These are phyloP conservation scores for Microcaecilia unicolor DNA, from an alignment of 2,797 vertebrate genomes.

Conservation along the genomic window DNA sequence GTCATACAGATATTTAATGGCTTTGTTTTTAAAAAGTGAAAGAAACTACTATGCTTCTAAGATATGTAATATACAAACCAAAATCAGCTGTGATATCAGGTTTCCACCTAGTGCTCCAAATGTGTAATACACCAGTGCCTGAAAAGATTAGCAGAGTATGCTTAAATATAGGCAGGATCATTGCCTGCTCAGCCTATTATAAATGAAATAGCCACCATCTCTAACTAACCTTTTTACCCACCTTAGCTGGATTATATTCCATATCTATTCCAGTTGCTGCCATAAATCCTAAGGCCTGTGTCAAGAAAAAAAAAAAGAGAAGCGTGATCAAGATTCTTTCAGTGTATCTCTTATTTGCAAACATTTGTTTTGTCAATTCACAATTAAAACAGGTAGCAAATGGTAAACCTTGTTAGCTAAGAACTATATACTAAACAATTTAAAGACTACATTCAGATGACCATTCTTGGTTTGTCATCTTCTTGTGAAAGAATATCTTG, in stretches of 20 bases:
- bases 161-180: background rate
- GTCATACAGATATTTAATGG: slow-evolving; percentile 3
- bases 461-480: too few species aligned
- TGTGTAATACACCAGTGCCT: slow-evolving; percentile 45
- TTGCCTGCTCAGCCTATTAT: background rate
- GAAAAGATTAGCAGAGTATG: background rate
- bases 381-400: background rate
- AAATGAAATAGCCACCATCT: too few species aligned
- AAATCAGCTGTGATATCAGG: slow-evolving; percentile 42
- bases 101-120: slow-evolving; percentile 46
- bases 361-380: background rate
- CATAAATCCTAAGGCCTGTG: slow-evolving; percentile 44
- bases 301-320: slow-evolving; percentile 7
- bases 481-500: too few species aligned
- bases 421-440: slow-evolving; percentile 11
- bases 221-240: too few species aligned
- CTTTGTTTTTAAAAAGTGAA: background rate
- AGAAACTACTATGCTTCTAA: too few species aligned
- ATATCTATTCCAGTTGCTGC: slow-evolving; percentile 46
- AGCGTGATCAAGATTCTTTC: too few species aligned
- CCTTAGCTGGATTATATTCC: slow-evolving; percentile 44
- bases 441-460: background rate
- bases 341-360: background rate
- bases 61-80: slow-evolving; percentile 33
- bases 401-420: too few species aligned